These are phyloP conservation scores for Halisarca cf. caerulea DNA, from an alignment of 37 sponge, comb jelly and placozoan species.

Conservation along the genomic window DNA sequence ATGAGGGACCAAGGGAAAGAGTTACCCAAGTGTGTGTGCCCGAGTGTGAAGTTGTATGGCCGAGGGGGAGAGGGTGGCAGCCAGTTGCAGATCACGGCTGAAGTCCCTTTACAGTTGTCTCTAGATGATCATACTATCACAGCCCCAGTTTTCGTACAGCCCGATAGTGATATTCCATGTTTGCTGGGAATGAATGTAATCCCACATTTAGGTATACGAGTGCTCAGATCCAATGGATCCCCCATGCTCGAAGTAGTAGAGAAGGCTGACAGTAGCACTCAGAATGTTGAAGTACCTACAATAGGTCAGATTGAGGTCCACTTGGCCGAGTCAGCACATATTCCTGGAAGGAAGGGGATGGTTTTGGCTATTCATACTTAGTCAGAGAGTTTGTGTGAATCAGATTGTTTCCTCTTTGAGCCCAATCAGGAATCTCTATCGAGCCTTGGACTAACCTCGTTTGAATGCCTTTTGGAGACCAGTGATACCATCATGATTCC, in stretches of 20 bases:
- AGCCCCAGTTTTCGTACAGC: constrained; percentile 35
- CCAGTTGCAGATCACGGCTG: constrained; percentile 18
- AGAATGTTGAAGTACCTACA: background rate
- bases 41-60: background rate
- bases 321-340: background rate
- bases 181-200: constrained; percentile 31
- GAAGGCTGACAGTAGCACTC: background rate
- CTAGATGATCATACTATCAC: background rate
- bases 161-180: constrained; percentile 30
- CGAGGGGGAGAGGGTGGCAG: constrained; percentile 5
- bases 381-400: too few species aligned
- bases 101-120: constrained; percentile 9
- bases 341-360: background rate
- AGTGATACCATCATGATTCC: too few species aligned
- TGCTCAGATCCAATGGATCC: background rate
- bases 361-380: too few species aligned
- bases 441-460: too few species aligned
- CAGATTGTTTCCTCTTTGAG: too few species aligned
- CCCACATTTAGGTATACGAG: constrained; percentile 12
- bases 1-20: background rate
- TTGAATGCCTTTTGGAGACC: too few species aligned
- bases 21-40: background rate
- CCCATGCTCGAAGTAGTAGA: too few species aligned
- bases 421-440: too few species aligned
- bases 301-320: background rate